phyloP scores from a whole-genome alignment of 2,888 invertebrate genomes.

The Drosophila meridionalis region DNA sequence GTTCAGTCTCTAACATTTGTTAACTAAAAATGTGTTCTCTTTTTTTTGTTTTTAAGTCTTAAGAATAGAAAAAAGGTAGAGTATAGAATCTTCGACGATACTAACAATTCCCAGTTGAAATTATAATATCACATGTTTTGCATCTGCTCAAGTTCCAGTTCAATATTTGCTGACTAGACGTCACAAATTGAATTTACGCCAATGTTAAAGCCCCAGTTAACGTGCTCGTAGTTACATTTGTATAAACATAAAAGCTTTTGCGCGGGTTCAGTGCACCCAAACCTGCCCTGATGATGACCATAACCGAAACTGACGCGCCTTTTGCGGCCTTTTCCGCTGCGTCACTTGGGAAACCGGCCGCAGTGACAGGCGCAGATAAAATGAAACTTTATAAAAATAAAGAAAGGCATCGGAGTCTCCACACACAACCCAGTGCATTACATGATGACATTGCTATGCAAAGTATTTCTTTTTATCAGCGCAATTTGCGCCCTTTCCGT shows the following conservation, averaged over 20 bases:
- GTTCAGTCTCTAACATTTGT: too few relatives aligned
- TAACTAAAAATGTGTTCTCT: too few relatives aligned
- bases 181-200: conserved; percentile 33
- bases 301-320: conserved; percentile 53
- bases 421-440: not conserved
- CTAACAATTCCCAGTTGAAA: not conserved
- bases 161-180: conserved; percentile 52
- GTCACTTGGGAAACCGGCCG: conserved; percentile 64
- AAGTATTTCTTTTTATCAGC: conserved; percentile 41
- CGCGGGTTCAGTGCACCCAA: conserved; percentile 62
- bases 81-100: too few relatives aligned
- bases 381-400: conserved; percentile 29
- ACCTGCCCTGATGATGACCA: conserved; percentile 58
- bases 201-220: conserved; percentile 47
- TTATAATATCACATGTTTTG: not conserved
- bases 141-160: conserved; percentile 6
- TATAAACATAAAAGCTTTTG: conserved; percentile 23
- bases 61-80: too few relatives aligned
- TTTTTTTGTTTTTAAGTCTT: too few relatives aligned
- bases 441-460: conserved; percentile 36
- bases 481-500: conserved; percentile 39
- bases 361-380: conserved; percentile 36
- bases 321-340: conserved; percentile 51
- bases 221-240: conserved; percentile 48
- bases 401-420: conserved; percentile 11